Evolutionary conservation across 2,888 invertebrate species (phyloP).

Genomic region (Rhaphigaster nebulosa): DNA sequence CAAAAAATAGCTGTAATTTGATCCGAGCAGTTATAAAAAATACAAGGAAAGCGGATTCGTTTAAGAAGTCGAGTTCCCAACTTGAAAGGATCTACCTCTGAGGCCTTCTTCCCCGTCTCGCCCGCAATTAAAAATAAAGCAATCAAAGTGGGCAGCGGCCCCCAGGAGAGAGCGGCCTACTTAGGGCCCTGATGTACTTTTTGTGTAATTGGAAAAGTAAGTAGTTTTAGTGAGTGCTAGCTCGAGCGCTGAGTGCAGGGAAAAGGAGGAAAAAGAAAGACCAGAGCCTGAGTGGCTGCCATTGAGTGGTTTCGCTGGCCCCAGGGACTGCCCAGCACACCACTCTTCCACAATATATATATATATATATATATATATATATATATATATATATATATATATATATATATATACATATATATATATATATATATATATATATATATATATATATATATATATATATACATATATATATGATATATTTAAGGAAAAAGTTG

Average conservation of each 20-base stretch:
- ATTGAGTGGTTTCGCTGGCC: not conserved
- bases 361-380: not conserved
- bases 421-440: too few relatives aligned
- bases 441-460: too few relatives aligned
- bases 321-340: not conserved
- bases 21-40: not conserved
- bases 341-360: too few relatives aligned
- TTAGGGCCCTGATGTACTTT: not conserved
- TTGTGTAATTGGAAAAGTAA: slow-evolving; percentile 30
- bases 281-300: too few relatives aligned
- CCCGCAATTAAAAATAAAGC: slow-evolving; percentile 15
- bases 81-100: not conserved
- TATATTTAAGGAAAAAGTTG: too few relatives aligned
- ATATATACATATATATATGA: too few relatives aligned
- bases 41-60: too few relatives aligned
- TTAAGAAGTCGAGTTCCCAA: not conserved
- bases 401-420: too few relatives aligned
- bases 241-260: not conserved
- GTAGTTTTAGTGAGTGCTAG: not conserved
- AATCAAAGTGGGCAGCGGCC: not conserved
- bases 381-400: too few relatives aligned
- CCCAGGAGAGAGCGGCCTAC: not conserved
- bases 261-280: not conserved
- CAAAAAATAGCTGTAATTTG: too few relatives aligned
- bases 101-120: too few relatives aligned